phyloP scores from a whole-genome alignment of 2,888 invertebrate genomes.

The Metopia argyrocephala region DNA sequence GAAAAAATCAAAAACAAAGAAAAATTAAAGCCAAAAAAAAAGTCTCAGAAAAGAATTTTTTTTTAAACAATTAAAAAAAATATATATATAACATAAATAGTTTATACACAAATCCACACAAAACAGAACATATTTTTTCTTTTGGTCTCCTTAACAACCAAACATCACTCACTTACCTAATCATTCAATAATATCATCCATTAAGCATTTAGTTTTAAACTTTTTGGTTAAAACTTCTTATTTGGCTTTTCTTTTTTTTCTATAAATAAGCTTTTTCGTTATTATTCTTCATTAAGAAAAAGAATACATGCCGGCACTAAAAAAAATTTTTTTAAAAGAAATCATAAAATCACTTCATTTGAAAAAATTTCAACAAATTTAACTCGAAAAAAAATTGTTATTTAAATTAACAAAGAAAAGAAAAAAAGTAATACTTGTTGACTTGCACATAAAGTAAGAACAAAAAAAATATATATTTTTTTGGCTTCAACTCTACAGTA shows the following conservation, averaged over 20 bases:
- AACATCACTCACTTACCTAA: background rate
- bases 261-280: constrained; percentile 1
- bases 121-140: background rate
- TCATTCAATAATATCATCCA: background rate
- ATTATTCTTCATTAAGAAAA: constrained; percentile 46
- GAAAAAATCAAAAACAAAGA: constrained; percentile 52
- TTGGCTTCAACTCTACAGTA: constrained; percentile 21
- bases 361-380: constrained; percentile 15
- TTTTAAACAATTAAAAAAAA: constrained; percentile 24
- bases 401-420: background rate
- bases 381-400: constrained; percentile 10
- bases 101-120: constrained; percentile 34
- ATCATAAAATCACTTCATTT: constrained; percentile 38
- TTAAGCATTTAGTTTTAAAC: background rate
- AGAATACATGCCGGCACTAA: constrained; percentile 60
- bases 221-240: constrained; percentile 49
- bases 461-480: constrained; percentile 32
- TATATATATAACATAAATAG: constrained; percentile 23
- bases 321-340: constrained; percentile 22
- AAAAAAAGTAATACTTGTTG: constrained; percentile 2
- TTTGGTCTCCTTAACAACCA: background rate
- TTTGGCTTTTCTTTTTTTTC: constrained; percentile 59
- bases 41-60: constrained; percentile 19
- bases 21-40: constrained; percentile 59
- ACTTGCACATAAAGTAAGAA: background rate